Conservation (phyloP, 1,140 invertebrate species). For the Glomeris maerens region DNA sequence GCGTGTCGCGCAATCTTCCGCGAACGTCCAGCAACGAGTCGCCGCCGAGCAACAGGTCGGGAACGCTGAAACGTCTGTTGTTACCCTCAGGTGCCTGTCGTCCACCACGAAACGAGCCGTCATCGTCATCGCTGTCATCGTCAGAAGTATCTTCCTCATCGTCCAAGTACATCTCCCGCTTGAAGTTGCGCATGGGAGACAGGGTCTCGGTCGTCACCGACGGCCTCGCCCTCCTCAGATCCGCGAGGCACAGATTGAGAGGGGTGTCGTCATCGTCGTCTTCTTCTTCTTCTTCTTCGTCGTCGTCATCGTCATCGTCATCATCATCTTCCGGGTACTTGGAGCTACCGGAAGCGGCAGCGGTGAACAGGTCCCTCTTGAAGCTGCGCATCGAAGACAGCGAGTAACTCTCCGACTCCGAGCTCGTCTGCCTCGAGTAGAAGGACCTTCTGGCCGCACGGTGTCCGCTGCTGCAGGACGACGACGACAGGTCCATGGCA, state of each 20-base stretch:
- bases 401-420: not conserved
- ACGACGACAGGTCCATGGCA: not conserved
- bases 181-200: too few relatives aligned
- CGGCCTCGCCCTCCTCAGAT: not conserved
- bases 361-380: not conserved
- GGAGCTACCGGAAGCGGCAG: not conserved
- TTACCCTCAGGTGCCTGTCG: not conserved
- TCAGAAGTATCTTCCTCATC: not conserved
- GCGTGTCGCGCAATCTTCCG: too few relatives aligned
- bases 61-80: not conserved
- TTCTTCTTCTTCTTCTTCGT: conserved; percentile 11
- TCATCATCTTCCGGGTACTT: not conserved
- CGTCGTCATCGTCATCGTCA: conserved; percentile 1
- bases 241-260: conserved; percentile 65
- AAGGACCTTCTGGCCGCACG: not conserved
- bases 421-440: not conserved
- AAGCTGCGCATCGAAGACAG: not conserved
- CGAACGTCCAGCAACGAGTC: too few relatives aligned
- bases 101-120: not conserved
- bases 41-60: too few relatives aligned
- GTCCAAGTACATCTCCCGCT: too few relatives aligned
- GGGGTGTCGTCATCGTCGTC: conserved; percentile 48
- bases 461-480: not conserved
- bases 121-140: not conserved
- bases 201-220: not conserved